A percentile compares a stretch with the other conserved stretches of the same genome.
These are phyloP conservation scores for Hydractinia symbiolongicarpus DNA, from an alignment of 30 jellyfish, hydroid and myxozoan species.

Conservation along the genomic window DNA sequence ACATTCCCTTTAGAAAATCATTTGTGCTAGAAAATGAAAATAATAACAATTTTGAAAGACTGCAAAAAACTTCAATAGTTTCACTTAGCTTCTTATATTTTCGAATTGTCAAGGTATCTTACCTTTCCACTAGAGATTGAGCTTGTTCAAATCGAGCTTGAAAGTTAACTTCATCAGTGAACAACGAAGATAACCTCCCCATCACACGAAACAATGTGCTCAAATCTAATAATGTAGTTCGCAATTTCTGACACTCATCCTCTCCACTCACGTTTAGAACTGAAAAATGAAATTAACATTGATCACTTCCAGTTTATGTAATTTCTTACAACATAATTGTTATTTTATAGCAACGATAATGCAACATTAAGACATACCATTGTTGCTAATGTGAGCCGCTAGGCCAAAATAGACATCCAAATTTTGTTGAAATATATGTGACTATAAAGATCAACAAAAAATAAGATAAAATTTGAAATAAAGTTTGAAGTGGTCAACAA, in stretches of 20 bases:
- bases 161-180: slow-evolving; percentile 73
- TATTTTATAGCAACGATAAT: not conserved
- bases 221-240: slow-evolving; percentile 42
- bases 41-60: no score
- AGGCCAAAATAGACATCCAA: slow-evolving; percentile 58
- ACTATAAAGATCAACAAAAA: slow-evolving; percentile 20
- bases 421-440: slow-evolving; percentile 39
- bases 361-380: not conserved
- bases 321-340: no score
- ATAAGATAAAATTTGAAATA: not conserved
- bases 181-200: slow-evolving; percentile 69
- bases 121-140: slow-evolving; percentile 57
- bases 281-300: not conserved
- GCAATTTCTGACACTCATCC: slow-evolving; percentile 26
- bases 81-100: no score
- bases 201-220: slow-evolving; percentile 54
- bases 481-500: not conserved
- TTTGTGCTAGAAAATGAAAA: no score
- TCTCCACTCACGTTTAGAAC: slow-evolving; percentile 9
- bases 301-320: no score
- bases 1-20: no score
- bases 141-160: slow-evolving; percentile 56
- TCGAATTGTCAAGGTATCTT: not conserved
- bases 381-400: slow-evolving; percentile 42
- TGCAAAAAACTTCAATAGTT: not conserved